These are phyloP conservation scores for Pelobates fuscus DNA, from an alignment of 2,113 vertebrate species.

Conservation along the genomic window DNA sequence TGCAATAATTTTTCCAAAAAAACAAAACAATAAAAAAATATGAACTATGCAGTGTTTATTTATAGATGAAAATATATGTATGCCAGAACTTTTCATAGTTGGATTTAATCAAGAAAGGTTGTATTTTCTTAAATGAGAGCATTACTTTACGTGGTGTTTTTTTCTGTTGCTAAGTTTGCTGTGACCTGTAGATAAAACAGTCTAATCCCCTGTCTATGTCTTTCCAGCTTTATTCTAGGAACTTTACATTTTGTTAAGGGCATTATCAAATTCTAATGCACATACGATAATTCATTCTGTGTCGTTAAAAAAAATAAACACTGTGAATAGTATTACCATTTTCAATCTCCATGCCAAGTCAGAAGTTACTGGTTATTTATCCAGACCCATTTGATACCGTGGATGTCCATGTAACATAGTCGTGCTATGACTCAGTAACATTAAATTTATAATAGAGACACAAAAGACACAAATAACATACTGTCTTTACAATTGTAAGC, in stretches of 20 bases:
- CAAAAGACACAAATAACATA: conserved; percentile 79
- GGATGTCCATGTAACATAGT: conserved; percentile 73
- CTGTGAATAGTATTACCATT: conserved; percentile 73
- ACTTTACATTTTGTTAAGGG: conserved; percentile 69
- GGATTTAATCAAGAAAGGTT: conserved; percentile 53
- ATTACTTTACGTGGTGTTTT: conserved; percentile 74
- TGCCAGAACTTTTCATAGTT: conserved; percentile 76
- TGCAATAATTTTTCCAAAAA: conserved; percentile 88
- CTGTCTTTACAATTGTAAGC: conserved; percentile 72
- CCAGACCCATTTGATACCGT: conserved; percentile 71
- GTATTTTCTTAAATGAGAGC: conserved; percentile 71
- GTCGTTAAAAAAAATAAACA: conserved; percentile 64
- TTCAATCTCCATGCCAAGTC: conserved; percentile 70
- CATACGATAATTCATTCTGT: conserved; percentile 73
- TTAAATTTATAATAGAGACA: conserved; percentile 77
- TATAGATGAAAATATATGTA: conserved; percentile 75
- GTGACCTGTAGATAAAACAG: conserved; percentile 48
- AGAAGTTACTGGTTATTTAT: conserved; percentile 73
- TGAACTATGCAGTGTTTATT: conserved; percentile 96
- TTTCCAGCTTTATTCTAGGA: conserved; percentile 70
- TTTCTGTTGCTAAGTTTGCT: conserved; percentile 66
- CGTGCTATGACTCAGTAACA: conserved; percentile 80
- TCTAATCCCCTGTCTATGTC: conserved; percentile 63
- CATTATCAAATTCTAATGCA: conserved; percentile 78
- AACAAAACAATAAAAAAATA: conserved; percentile 71